Evolutionary conservation across 2,797 vertebrate genomes (phyloP).

Genomic region (Schizopygopsis pylzovi): DNA sequence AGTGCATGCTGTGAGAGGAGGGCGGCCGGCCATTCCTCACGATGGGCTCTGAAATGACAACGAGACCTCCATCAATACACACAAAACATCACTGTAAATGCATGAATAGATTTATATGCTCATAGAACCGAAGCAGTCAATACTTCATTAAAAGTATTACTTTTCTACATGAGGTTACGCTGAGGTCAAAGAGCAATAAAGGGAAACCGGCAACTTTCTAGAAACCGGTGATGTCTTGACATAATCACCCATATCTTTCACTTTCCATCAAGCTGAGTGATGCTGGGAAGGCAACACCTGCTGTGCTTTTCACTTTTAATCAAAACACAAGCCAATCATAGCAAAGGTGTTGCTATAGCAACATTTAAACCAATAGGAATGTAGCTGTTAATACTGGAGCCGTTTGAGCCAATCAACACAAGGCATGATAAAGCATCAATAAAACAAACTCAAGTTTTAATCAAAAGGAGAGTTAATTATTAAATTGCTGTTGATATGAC

Average conservation of each 20-base stretch:
- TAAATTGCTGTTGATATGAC: slow-evolving; percentile 30
- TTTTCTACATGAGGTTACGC: not conserved
- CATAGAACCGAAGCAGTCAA: not conserved
- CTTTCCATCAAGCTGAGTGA: slow-evolving; percentile 11
- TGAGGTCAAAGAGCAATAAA: slow-evolving; percentile 6
- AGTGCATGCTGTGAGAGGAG: slow-evolving; percentile 98
- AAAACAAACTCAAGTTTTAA: not conserved
- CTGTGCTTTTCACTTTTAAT: slow-evolving; percentile 44
- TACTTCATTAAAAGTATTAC: not conserved
- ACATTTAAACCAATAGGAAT: slow-evolving; percentile 27
- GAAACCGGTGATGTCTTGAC: not conserved
- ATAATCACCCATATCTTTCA: slow-evolving; percentile 3
- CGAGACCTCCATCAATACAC: slow-evolving; percentile 12
- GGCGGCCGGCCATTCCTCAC: slow-evolving; percentile 98
- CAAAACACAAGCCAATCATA: slow-evolving; percentile 3
- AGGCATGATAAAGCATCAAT: not conserved
- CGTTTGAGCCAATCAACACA: slow-evolving; percentile 24
- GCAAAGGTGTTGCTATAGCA: slow-evolving; percentile 47
- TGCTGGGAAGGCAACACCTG: not conserved
- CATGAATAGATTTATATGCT: slow-evolving; percentile 12
- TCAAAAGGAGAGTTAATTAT: slow-evolving; percentile 13
- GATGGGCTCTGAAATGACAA: slow-evolving; percentile 88
- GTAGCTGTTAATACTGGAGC: not conserved
- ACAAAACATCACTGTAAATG: slow-evolving; percentile 12
- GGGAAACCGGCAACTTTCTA: not conserved